phyloP scores from a whole-genome alignment of 2,113 vertebrate genomes.

The Tenrec ecaudatus region DNA sequence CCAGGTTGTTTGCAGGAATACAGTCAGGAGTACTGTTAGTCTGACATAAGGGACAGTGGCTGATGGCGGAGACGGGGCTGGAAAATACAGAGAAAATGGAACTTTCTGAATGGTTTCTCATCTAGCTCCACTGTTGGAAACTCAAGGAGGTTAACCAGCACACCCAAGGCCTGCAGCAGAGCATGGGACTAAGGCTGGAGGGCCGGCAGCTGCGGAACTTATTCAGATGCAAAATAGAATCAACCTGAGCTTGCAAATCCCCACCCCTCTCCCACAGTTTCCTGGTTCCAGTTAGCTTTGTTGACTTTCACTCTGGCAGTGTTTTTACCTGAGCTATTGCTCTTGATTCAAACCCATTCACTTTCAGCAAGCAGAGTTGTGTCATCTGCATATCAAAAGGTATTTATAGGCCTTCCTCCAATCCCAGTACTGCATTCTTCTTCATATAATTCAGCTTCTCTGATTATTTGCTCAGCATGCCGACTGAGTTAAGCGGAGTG shows the following conservation, averaged over 20 bases:
- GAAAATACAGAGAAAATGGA: neutral
- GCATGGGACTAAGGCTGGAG: neutral
- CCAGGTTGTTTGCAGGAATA: neutral
- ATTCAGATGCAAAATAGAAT: neutral
- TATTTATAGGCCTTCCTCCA: too few species aligned
- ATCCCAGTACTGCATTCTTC: too few species aligned
- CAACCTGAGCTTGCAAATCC: neutral
- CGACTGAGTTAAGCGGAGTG: too few species aligned
- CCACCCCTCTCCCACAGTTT: neutral
- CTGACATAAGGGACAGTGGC: neutral
- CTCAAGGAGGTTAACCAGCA: neutral
- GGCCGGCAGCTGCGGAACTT: neutral
- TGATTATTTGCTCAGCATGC: too few species aligned
- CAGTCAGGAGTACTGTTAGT: neutral
- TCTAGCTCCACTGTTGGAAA: neutral
- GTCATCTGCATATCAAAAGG: too few species aligned
- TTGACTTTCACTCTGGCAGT: neutral
- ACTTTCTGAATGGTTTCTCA: slow-evolving; percentile 23
- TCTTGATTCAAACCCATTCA: neutral
- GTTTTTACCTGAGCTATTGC: neutral
- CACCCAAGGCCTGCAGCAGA: neutral
- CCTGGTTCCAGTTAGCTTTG: neutral
- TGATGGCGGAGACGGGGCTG: neutral
- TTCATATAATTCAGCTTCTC: too few species aligned
- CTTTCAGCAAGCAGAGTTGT: too few species aligned